Base-by-base conservation (phyloP, 2,113 vertebrate species). In the Phyllopteryx taeniolatus region DNA sequence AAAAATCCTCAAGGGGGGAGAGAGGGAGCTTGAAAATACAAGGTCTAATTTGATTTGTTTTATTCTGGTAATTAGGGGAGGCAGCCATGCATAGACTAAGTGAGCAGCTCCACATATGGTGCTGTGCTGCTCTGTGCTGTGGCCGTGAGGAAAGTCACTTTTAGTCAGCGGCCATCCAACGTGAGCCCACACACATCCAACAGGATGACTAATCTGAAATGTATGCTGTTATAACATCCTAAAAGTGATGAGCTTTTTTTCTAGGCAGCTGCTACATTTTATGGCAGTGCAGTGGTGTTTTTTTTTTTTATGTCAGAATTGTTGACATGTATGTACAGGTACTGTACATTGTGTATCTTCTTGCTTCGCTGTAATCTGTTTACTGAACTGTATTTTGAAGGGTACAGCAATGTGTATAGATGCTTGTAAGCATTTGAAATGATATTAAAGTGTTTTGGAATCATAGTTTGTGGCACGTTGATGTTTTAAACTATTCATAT, bases 71-170 rank as follows among this genome's bases (percentile, higher is more conserved):
- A 87, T 83, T 78, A 89, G 77, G 75, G 67, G 70, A 82, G 44
- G 35, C 81, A 78, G 78, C 70, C 80, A 80, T 68, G 87, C 77
- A 5, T 80, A 68, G 31, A 67, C 68, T 73, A 63, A 87, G 42
- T 17, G 75, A 81, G 79, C 78, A 71, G 78, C 76, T 83, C 70
- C 70, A 73, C 87, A 88, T 89, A 86, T 85, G 86, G 79, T 70
- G 78, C 31, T 35, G 31, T 35, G 59, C 84, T 43, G 57, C 60
- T n/a, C 42, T 78, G 76, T 72, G 53, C 64, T 44, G 65, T 76
- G 73, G 86, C 87, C 85, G 79, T 9, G 71, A 87, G 88, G 79
- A 81, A 82, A 46, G 78, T 75, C 74, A 70, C 68, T 68, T 68
- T 73, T 51, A 72, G 61, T 67, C 8, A 74, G 75, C 67, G 39